Evolutionary conservation across 2,888 invertebrate species (phyloP).

Genomic region (Ypsolopha sequella): DNA sequence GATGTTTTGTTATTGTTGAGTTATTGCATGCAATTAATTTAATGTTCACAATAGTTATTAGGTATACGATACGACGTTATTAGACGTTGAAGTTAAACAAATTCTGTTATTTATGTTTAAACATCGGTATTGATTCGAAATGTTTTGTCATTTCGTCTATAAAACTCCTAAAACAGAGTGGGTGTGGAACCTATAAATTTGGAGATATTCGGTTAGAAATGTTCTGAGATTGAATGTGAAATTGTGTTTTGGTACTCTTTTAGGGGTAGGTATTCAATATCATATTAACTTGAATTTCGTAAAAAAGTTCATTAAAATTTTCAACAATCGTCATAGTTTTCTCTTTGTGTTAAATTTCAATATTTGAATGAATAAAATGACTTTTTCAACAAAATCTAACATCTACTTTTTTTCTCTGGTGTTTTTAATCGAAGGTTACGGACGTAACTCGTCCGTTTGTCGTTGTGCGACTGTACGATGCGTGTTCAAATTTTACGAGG

Average conservation of each 20-base stretch:
- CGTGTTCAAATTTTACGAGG: slow-evolving; percentile 57
- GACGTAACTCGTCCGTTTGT: slow-evolving; percentile 22
- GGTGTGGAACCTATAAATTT: background rate
- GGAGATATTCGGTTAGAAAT: background rate
- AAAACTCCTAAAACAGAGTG: background rate
- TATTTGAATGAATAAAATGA: no score
- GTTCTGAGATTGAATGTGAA: background rate
- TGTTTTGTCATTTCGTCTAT: background rate
- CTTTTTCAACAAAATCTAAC: background rate
- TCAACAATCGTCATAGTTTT: no score
- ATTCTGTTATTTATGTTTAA: background rate
- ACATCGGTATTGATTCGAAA: background rate
- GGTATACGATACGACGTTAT: background rate
- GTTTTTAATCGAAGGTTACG: slow-evolving; percentile 48
- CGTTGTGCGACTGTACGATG: slow-evolving; percentile 36
- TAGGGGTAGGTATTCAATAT: background rate
- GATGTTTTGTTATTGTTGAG: background rate
- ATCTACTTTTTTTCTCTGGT: slow-evolving; percentile 13
- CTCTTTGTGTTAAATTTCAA: no score
- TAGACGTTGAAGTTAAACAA: background rate
- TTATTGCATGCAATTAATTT: slow-evolving; percentile 11
- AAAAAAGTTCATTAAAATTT: no score
- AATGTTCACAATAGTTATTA: slow-evolving; percentile 8
- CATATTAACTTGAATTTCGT: no score
- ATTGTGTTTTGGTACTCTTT: background rate